A percentile compares a stretch with the other conserved stretches of the same genome.
phyloP scores from a whole-genome alignment of 2,113 vertebrate species.

The Sminthopsis crassicaudata region DNA sequence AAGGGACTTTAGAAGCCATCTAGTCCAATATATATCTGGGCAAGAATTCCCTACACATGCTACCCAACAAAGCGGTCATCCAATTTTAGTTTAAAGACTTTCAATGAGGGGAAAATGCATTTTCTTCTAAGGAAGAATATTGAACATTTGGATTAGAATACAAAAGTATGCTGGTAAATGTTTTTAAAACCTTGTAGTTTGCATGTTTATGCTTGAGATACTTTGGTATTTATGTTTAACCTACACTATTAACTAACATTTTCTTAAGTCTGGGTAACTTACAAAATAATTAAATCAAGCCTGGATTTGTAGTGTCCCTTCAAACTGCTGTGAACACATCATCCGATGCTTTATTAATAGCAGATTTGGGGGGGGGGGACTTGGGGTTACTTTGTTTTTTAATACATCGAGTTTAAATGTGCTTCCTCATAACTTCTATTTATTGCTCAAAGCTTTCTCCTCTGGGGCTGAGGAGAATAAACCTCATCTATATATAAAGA shows the following conservation, averaged over 20 bases:
- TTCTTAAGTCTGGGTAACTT: not conserved
- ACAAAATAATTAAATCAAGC: not conserved
- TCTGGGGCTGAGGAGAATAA: not conserved
- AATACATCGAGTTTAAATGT: not conserved
- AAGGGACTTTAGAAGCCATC: not conserved
- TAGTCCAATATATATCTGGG: not conserved
- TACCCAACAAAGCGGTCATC: not conserved
- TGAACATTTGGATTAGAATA: not conserved
- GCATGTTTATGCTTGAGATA: not conserved
- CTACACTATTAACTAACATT: not conserved
- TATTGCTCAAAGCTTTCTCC: not conserved
- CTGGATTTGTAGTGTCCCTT: not conserved
- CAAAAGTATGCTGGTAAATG: not conserved
- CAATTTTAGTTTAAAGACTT: not conserved
- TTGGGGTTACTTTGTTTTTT: not conserved
- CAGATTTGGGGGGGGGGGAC: not conserved
- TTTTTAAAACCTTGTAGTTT: not conserved
- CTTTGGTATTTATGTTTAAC: not conserved
- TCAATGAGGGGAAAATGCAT: not conserved
- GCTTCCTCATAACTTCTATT: not conserved
- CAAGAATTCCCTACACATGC: not conserved
- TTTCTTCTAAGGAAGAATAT: not conserved
- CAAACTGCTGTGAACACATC: not conserved
- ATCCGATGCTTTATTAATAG: not conserved
- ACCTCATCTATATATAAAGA: not conserved